Evolutionary conservation across 2,888 invertebrate genomes (phyloP), one percentile per base, ranked within the genome.

Genomic region (Hemaris fuciformis): DNA sequence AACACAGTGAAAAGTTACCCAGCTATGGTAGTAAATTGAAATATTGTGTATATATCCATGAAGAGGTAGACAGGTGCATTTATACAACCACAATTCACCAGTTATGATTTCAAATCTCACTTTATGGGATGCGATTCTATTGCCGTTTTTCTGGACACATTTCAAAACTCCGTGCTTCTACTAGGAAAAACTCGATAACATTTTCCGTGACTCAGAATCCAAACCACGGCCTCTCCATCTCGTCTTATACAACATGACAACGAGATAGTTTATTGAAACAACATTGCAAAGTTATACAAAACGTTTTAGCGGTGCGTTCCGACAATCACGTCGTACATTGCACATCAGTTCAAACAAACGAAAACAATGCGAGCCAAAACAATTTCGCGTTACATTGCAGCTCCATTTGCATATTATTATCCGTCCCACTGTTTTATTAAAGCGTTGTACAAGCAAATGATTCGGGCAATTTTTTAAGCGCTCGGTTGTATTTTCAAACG

Each of bases 391-490:
- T 18, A 53, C 18, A 27, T 31, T 53, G 53, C 53, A 53, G 31
- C 25, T 48, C 27, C n/a, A 48, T 48, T 48, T 48, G 48, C 48
- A 48, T 46, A 15, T 48, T 18, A 53, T 31, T 53, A 53, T 31
- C 53, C 31, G 31, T 8, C 18, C 8, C 3, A 53, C 6, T 18
- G 53, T 53, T 53, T 48, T 25, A 27, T 48, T 18, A 10, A 8
- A 18, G 27, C 2, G 25, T 27, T 31, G 6, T 10, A 27, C 27
- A 20, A 13, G 3, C 13, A 23, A 45, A 7, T 23, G 7, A 42
- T 18, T 42, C 25, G 25, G n/a, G 6, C 22, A 6, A n/a, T 10
- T 53, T 45, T 45, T 53, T 10, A 27, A 18, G 31, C 15, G 4
- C 8, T 53, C 10, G 3, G 1, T 31, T 53, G 18, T 1, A 31